Evolutionary conservation across 2,888 invertebrate genomes (phyloP).

Genomic region (Neocrepidodera transversa): DNA sequence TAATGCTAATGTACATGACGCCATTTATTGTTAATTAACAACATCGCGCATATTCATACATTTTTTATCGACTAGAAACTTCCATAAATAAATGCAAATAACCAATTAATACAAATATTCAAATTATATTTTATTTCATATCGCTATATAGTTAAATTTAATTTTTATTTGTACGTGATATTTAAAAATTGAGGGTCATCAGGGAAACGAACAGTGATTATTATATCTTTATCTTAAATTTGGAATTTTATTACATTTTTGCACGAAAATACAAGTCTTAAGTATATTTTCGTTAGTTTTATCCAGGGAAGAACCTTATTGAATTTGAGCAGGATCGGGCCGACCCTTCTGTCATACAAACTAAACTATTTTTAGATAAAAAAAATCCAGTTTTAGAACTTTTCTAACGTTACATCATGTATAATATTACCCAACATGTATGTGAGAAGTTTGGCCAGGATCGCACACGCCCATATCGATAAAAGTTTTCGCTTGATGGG

Average conservation of each 20-base stretch:
- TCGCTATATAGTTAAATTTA: constrained; percentile 11
- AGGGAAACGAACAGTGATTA: constrained; percentile 1
- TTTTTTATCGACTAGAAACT: constrained; percentile 35
- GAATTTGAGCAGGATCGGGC: no score
- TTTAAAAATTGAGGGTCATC: constrained; percentile 12
- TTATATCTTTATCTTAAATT: not conserved
- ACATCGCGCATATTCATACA: constrained; percentile 38
- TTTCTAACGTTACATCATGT: no score
- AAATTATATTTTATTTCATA: constrained; percentile 29
- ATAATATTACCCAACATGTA: no score
- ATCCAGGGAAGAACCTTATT: no score
- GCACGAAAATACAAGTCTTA: no score
- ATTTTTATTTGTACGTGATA: constrained; percentile 16
- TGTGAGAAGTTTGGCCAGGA: no score
- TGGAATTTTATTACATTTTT: not conserved
- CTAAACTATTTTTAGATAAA: no score
- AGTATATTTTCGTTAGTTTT: no score
- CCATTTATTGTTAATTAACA: constrained; percentile 30
- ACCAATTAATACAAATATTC: constrained; percentile 40
- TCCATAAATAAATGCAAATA: constrained; percentile 39
- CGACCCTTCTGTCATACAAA: no score
- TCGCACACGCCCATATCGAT: no score
- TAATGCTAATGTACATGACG: constrained; percentile 35
- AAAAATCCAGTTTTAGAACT: no score
- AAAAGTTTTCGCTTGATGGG: no score